Evolutionary conservation across 2,797 vertebrate species (phyloP).

Genomic region (Phrynocephalus guinanensis): DNA sequence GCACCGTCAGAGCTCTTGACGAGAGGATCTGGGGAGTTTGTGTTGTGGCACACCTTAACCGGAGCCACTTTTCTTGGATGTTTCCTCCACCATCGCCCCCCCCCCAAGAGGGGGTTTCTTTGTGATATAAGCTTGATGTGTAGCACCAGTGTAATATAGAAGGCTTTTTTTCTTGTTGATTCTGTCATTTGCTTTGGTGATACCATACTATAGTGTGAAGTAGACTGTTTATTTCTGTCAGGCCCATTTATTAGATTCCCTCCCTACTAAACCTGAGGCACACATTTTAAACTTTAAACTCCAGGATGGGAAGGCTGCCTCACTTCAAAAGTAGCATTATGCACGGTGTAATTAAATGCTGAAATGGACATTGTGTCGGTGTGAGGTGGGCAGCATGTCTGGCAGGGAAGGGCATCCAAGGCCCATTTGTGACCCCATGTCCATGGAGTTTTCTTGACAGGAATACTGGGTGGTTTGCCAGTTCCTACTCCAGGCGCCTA

Average conservation of each 20-base stretch:
- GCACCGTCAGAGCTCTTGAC: background rate
- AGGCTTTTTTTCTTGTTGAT: slow-evolving; percentile 1
- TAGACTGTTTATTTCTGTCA: background rate
- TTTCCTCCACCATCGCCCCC: background rate
- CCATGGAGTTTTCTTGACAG: no score
- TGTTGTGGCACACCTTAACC: background rate
- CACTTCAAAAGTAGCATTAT: background rate
- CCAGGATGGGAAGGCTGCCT: background rate
- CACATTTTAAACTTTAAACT: no score
- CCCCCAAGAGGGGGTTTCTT: background rate
- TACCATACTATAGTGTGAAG: background rate
- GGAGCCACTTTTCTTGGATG: background rate
- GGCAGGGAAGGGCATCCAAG: background rate
- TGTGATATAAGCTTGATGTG: slow-evolving; percentile 26
- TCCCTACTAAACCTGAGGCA: background rate
- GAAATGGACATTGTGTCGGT: background rate
- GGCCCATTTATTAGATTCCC: background rate
- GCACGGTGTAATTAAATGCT: background rate
- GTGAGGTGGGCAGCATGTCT: background rate
- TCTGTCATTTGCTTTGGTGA: slow-evolving; percentile 5
- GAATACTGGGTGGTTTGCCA: no score
- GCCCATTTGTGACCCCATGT: no score
- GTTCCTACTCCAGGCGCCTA: no score
- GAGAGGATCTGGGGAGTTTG: background rate
- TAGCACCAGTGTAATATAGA: slow-evolving; percentile 15